A percentile compares a stretch with the other conserved stretches of the same genome.
Evolutionary conservation across 35 echinoderm and acorn worm genomes (phyloP).

Genomic region (Acanthaster planci): DNA sequence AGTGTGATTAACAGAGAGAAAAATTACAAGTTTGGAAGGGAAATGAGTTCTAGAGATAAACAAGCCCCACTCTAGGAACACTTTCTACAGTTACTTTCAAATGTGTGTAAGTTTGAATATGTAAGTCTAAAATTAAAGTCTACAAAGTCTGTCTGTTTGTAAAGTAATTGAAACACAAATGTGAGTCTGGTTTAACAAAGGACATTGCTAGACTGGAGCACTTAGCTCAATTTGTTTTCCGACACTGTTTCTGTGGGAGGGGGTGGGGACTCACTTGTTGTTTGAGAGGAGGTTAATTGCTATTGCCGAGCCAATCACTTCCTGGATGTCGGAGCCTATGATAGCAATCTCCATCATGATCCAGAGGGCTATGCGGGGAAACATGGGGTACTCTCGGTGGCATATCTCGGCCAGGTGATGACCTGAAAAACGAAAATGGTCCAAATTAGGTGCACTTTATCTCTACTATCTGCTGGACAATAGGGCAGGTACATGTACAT

Average conservation of each 20-base stretch:
- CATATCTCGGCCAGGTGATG: slow-evolving; percentile 76
- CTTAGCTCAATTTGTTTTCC: not conserved
- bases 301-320: slow-evolving; percentile 79
- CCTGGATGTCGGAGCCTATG: slow-evolving; percentile 85
- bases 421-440: too few relatives aligned
- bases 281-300: slow-evolving; percentile 80
- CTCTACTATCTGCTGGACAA: too few relatives aligned
- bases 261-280: slow-evolving; percentile 46
- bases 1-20: not conserved
- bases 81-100: too few relatives aligned
- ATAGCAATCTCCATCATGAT: slow-evolving; percentile 91
- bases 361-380: slow-evolving; percentile 63
- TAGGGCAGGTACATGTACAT: too few relatives aligned
- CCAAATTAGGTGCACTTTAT: too few relatives aligned
- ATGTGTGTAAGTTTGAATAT: too few relatives aligned
- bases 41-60: too few relatives aligned
- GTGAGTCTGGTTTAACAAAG: not conserved
- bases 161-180: not conserved
- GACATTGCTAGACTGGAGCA: not conserved
- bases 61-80: too few relatives aligned
- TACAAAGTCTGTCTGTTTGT: not conserved
- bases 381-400: slow-evolving; percentile 58
- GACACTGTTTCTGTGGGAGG: not conserved
- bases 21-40: too few relatives aligned
- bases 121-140: too few relatives aligned